Evolutionary conservation across 2,888 invertebrate genomes (phyloP), one percentile per base, ranked within the genome.

Genomic region (Polydrusus tereticollis): DNA sequence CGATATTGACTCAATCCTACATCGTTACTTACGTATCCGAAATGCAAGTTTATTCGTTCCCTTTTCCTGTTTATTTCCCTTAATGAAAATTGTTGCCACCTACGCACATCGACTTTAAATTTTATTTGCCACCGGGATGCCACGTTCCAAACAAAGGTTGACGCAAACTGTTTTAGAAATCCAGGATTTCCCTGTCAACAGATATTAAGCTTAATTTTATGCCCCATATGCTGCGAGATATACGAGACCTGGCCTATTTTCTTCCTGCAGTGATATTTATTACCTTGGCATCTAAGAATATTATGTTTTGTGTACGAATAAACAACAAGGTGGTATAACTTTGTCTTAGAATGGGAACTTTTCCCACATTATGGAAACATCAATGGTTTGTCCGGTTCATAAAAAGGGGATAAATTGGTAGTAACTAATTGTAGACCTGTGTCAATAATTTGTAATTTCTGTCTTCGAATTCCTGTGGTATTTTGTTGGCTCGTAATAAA

Each of bases 131-230:
- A 21, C 5, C 2, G 23, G 16, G 20, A 45, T 45, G 18, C 10
- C 45, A 20, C 20, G 23, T 47, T 47, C 47, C 5, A 21, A 47
- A 29, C 52, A 55, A 14, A 26, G 18, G 52, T 29, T 55, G 33
- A 14, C 52, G 29, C 16, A 29, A 55, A 52, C 14, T 16, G 29
- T 16, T 29, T 55, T 29, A 16, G 52, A 55, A 33, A 55, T 43
- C 23, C 45, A 45, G 20, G 23, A 45, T 62, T 62, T 18, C 1
- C 26, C 38, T 59, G 59, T 36, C 59, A 41, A 59, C 59, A 41
- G 59, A 33, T 59, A 14, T 59, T 41, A 59, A 18, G 20, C 14
- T 6, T 41, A 21, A 59, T 21, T 59, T 59, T 41, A 59, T 59
- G 43, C 41, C 38, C 59, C 59, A 59, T 38, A 20, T 38, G 59